Evolutionary conservation across 2,113 vertebrate genomes (phyloP), one percentile per base, ranked within the genome.

Genomic region (Sisor rabdophorus): DNA sequence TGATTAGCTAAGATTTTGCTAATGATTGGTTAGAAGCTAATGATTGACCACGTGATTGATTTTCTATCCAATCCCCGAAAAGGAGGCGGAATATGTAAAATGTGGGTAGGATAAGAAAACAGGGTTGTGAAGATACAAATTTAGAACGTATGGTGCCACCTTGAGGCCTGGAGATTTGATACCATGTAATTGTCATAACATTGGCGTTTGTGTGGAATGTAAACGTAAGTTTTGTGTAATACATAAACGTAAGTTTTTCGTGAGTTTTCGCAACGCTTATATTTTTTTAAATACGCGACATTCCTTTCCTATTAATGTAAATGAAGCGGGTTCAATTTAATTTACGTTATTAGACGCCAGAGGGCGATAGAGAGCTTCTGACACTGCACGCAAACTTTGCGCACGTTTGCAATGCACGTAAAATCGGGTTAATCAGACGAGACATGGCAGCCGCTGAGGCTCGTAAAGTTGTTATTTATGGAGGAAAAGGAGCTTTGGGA

Each of bases 401-500:
- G 10, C 20, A 2, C 15, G 26, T 52, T 16, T 52, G 17, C 50
- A 52, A 19, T 16, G 17, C 50, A 52, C 40, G 10, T 6, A 1
- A 19, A 12, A 4, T 13, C 5, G 0, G 12, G 20, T 48, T 68
- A 6, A 12, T 24, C 55, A 19, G 17, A 36, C 30, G 56, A 24
- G 17, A 40, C 32, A 85, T 85, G 32, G 90, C 89, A 53, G 87
- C 84, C 0, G 80, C 83, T 0, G 91, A 86, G 63, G 89, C 80
- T 2, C 89, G 83, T 26, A 84, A 86, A 80, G 92, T 92, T 54
- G 84, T 94, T 81, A 89, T 95, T 67, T 95, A 94, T 60, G 93
- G 93, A 1, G 94, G 93, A 36, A 81, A 89, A 30, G 93, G 93
- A 0, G 93, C 93, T 0, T 86, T 94, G 80, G 93, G 94, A 1